Evolutionary conservation across 2,888 invertebrate species (phyloP), one percentile per base, ranked within the genome.

Genomic region (Watsonalla cultraria): DNA sequence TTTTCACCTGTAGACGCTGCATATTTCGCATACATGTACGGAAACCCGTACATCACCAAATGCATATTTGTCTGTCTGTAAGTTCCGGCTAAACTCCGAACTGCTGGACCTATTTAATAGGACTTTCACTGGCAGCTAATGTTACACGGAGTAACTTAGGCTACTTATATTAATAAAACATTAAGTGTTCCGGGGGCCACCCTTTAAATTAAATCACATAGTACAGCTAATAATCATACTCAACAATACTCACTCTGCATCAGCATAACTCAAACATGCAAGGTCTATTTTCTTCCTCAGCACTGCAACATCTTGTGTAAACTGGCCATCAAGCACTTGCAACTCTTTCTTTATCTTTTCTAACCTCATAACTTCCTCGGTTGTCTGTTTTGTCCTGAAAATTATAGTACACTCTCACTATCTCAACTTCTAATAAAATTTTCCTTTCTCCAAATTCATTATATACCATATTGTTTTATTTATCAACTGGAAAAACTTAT

Each of bases 231-330:
- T 47, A 48, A 56, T 39, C 24, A 2, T 24, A 1, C 4, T 2
- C 24, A 24, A 24, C 24, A 24, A 24, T 53, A 91, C 94, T 92
- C 84, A 96, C 95, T 95, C 95, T 33, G 95, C 94, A 61, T 94
- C 94, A 55, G 93, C 90, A 78, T 94, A 96, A 53, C 93, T 93
- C 35, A 94, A 79, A 69, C 95, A 95, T 0, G 95, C 94, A 37
- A 91, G 90, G 72, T 96, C 96, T 66, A 96, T 96, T 83, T 94
- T 94, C 73, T 94, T 94, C 55, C 96, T 88, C 50, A 96, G 83
- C 52, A 96, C 92, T 0, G 94, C 92, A 7, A 96, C 95, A 82
- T 96, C 96, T 55, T 92, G 92, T 6, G 95, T 95, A 51, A 96
- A 91, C 75, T 94, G 92, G 7, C 92, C 92, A 62, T 94, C 94